phyloP scores from a whole-genome alignment of 2,888 invertebrate genomes.

The Neoitamus cyanurus region DNA sequence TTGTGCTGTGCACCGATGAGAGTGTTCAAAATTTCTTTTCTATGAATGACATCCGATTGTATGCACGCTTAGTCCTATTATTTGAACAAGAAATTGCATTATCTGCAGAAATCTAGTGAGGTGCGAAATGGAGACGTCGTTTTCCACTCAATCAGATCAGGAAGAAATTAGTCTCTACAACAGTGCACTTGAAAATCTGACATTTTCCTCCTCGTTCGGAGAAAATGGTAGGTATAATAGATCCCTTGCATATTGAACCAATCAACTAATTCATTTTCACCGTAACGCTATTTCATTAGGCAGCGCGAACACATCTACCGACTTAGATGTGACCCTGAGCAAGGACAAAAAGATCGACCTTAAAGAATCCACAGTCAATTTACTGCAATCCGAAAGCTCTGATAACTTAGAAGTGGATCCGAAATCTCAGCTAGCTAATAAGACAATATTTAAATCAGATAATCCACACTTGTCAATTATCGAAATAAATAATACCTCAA shows the following conservation, averaged over 20 bases:
- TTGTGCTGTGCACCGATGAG: not conserved
- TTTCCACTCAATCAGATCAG: conserved; percentile 43
- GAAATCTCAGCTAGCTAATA: conserved; percentile 65
- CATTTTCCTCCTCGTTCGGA: conserved; percentile 58
- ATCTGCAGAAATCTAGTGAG: not conserved
- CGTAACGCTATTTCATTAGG: not conserved
- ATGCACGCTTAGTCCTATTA: not conserved
- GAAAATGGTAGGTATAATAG: conserved; percentile 56
- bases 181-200: conserved; percentile 61
- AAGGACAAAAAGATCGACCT: conserved; percentile 9
- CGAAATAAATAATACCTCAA: conserved; percentile 64
- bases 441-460: conserved; percentile 65
- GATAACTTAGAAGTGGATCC: conserved; percentile 65
- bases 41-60: not conserved
- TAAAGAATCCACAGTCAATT: conserved; percentile 56
- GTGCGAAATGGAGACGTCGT: conserved; percentile 24
- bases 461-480: conserved; percentile 67
- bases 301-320: conserved; percentile 56
- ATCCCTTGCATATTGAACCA: not conserved
- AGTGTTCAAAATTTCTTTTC: not conserved
- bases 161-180: conserved; percentile 59
- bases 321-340: conserved; percentile 46
- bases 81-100: not conserved
- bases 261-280: not conserved
- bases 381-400: conserved; percentile 57